phyloP scores from a whole-genome alignment of 2,888 invertebrate genomes.

The Papilio protenor region DNA sequence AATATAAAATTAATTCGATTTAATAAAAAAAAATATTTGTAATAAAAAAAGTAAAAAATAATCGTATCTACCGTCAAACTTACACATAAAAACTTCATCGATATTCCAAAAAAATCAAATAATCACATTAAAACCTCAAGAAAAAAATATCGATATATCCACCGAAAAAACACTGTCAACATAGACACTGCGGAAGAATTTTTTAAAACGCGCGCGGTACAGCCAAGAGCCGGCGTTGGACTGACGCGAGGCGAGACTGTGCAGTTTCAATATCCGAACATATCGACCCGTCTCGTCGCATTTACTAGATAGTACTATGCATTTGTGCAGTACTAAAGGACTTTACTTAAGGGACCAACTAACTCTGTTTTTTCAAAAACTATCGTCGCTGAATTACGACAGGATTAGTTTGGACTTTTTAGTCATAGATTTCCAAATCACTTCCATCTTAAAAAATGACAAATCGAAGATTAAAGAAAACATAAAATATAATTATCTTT shows the following conservation, averaged over 20 bases:
- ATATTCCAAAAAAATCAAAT: slow-evolving; percentile 14
- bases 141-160: slow-evolving; percentile 34
- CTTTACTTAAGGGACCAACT: neutral
- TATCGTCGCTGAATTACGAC: neutral
- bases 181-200: slow-evolving; percentile 37
- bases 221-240: slow-evolving; percentile 31
- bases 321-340: slow-evolving; percentile 23
- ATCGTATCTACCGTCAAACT: slow-evolving; percentile 24
- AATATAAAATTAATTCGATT: neutral
- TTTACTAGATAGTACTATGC: slow-evolving; percentile 10
- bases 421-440: neutral
- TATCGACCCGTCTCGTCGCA: slow-evolving; percentile 39
- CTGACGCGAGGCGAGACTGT: slow-evolving; percentile 36
- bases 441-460: too few relatives aligned
- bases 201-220: slow-evolving; percentile 16
- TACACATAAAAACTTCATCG: slow-evolving; percentile 28
- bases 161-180: slow-evolving; percentile 37
- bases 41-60: neutral
- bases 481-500: too few relatives aligned
- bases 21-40: neutral
- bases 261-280: slow-evolving; percentile 36
- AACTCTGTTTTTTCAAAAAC: neutral
- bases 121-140: slow-evolving; percentile 39
- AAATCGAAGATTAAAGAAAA: too few relatives aligned
- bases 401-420: neutral